phyloP scores from a whole-genome alignment of 2,797 vertebrate species.

The Allobates femoralis region DNA sequence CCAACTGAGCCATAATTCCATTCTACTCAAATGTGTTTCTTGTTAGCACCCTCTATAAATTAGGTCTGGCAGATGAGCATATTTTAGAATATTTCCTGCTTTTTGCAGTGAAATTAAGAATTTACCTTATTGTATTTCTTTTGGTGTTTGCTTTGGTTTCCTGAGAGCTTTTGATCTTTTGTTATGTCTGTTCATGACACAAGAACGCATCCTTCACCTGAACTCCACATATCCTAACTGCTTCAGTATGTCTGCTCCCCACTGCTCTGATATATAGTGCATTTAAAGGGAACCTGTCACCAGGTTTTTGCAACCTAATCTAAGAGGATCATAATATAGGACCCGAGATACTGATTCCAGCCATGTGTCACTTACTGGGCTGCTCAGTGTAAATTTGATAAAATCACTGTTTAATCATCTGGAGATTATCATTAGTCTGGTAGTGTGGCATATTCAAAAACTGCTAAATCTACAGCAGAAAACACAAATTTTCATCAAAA shows the following conservation, averaged over 20 bases:
- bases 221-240: not conserved
- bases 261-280: not conserved
- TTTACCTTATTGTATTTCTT: not conserved
- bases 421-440: too few relatives aligned
- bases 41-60: constrained; percentile 8
- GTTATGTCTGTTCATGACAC: not conserved
- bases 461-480: too few relatives aligned
- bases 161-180: not conserved
- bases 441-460: too few relatives aligned
- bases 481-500: too few relatives aligned
- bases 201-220: not conserved
- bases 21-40: constrained; percentile 36
- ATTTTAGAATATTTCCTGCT: not conserved
- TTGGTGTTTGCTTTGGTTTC: not conserved
- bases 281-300: too few relatives aligned
- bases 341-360: too few relatives aligned
- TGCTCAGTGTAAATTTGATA: too few relatives aligned
- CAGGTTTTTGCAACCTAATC: too few relatives aligned
- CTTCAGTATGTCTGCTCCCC: not conserved
- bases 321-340: too few relatives aligned
- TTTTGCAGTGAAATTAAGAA: not conserved
- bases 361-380: too few relatives aligned
- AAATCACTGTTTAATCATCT: too few relatives aligned
- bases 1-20: constrained; percentile 22
- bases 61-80: not conserved